phyloP scores from a whole-genome alignment of 1,140 invertebrate species.

The Platyscapa corneri region DNA sequence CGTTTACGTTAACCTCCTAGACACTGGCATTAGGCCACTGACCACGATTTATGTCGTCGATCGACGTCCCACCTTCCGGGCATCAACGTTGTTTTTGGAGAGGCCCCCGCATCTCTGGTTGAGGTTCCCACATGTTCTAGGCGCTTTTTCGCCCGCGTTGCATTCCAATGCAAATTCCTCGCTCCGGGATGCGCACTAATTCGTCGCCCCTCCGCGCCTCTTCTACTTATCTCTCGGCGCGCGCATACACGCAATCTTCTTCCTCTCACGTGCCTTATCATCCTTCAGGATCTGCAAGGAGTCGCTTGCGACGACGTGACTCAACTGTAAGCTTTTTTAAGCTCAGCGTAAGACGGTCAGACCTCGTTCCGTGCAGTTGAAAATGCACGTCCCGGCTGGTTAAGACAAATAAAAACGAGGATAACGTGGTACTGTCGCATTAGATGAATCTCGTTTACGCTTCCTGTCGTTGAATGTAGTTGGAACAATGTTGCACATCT shows the following conservation, averaged over 20 bases:
- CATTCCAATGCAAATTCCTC: conserved; percentile 72
- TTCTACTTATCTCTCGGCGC: neutral
- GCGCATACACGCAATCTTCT: neutral
- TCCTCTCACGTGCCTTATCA: conserved; percentile 1
- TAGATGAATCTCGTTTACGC: neutral
- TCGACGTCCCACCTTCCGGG: neutral
- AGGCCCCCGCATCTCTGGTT: neutral
- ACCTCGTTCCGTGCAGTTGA: neutral
- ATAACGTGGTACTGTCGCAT: neutral
- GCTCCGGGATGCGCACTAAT: conserved; percentile 60
- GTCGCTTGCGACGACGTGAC: conserved; percentile 26
- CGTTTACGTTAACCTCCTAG: neutral
- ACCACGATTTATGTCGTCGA: conserved; percentile 27
- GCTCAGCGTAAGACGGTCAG: neutral
- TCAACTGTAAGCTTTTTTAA: neutral
- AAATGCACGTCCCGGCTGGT: neutral
- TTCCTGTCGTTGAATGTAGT: neutral
- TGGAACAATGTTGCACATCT: neutral
- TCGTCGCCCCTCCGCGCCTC: neutral
- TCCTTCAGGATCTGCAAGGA: conserved; percentile 6
- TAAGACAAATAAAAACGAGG: neutral
- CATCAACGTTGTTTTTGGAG: neutral
- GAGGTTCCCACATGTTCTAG: conserved; percentile 1
- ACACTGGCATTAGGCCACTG: neutral
- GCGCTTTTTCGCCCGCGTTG: conserved; percentile 53